Conservation (phyloP, 2,888 invertebrate genomes). For the Netelia fuscicornis region DNA sequence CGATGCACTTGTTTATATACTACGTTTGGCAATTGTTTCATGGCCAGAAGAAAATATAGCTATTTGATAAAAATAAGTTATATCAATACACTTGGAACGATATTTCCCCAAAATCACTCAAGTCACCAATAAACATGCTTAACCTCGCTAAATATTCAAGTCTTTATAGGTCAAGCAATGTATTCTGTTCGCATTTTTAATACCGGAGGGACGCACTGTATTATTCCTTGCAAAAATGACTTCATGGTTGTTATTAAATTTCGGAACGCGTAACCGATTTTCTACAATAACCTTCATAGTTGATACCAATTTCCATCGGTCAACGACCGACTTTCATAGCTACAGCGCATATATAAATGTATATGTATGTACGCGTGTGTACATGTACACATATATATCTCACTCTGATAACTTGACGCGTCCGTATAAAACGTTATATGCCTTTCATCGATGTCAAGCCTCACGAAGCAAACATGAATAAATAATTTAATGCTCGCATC, state of each 20-base stretch:
- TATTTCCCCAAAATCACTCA: too few relatives aligned
- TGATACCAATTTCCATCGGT: constrained; percentile 21
- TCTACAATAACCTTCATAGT: not conserved
- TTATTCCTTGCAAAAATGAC: not conserved
- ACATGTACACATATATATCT: not conserved
- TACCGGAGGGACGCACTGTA: not conserved
- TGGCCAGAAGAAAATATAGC: too few relatives aligned
- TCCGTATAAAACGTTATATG: not conserved
- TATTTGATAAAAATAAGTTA: too few relatives aligned
- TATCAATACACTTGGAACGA: too few relatives aligned
- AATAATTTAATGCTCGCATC: not conserved
- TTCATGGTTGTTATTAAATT: not conserved
- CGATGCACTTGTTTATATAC: too few relatives aligned
- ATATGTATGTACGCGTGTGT: not conserved
- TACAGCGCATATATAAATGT: not conserved
- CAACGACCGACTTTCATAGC: constrained; percentile 40
- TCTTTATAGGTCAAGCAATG: too few relatives aligned
- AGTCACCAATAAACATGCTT: too few relatives aligned
- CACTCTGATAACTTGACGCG: not conserved
- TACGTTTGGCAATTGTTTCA: too few relatives aligned
- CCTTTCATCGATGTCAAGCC: not conserved
- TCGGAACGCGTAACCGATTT: not conserved
- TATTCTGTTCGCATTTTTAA: too few relatives aligned
- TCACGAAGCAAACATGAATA: not conserved
- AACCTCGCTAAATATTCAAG: too few relatives aligned